Percentiles rank a stretch among this genome's conserved stretches.
Evolutionary conservation across 2,888 invertebrate species (phyloP).

Genomic region (Ormyrus labotus): DNA sequence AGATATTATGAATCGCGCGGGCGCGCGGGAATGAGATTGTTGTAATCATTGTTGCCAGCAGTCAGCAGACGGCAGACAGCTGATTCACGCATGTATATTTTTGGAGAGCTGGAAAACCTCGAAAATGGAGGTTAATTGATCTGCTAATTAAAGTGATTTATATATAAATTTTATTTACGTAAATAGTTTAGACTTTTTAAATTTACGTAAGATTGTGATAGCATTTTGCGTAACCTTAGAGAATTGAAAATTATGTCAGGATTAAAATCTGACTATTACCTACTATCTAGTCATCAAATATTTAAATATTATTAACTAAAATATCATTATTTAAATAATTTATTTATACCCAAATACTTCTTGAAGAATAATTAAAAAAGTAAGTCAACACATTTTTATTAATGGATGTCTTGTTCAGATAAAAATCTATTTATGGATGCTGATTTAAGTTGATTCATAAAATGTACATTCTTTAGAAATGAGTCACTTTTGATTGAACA

Average conservation of each 20-base stretch:
- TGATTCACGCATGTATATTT: conserved; percentile 23
- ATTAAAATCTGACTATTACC: too few relatives aligned
- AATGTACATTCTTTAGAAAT: neutral
- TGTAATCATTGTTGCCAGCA: neutral
- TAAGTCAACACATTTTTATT: too few relatives aligned
- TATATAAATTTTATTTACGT: neutral
- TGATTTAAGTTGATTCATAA: conserved; percentile 21
- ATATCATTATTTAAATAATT: neutral
- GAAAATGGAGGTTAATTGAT: conserved; percentile 16
- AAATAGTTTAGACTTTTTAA: neutral
- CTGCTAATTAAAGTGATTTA: conserved; percentile 1
- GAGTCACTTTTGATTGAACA: conserved; percentile 14
- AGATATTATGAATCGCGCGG: neutral
- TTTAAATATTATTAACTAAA: neutral
- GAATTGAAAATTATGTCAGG: too few relatives aligned
- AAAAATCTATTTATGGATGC: conserved; percentile 31
- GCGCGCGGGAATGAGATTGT: neutral
- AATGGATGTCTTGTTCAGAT: too few relatives aligned
- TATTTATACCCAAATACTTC: neutral
- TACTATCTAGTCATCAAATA: neutral
- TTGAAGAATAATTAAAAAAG: too few relatives aligned
- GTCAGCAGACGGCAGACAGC: neutral
- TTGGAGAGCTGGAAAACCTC: conserved; percentile 34
- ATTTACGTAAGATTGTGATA: neutral
- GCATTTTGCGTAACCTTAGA: too few relatives aligned